phyloP scores from a whole-genome alignment of 2,888 invertebrate genomes.

The Timandra comae region DNA sequence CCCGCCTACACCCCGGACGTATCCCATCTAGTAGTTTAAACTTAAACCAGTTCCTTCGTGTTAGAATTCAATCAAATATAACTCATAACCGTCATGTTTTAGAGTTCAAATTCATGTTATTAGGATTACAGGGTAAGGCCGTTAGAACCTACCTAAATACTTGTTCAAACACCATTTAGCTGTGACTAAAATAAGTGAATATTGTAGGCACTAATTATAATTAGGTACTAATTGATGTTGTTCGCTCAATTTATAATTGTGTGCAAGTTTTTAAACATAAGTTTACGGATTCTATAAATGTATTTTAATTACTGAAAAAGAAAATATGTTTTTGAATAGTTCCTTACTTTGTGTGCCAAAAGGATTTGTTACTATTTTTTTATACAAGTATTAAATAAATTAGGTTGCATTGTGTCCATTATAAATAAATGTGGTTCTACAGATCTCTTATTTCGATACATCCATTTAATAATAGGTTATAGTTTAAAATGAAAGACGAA shows the following conservation, averaged over 20 bases:
- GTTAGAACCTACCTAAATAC: conserved; percentile 13
- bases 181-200: conserved; percentile 28
- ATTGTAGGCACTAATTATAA: conserved; percentile 16
- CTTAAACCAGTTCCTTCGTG: conserved; percentile 13
- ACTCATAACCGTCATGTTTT: no score
- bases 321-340: no score
- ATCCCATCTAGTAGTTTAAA: conserved; percentile 85
- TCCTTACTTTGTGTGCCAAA: no score
- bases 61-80: no score
- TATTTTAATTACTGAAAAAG: no score
- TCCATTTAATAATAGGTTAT: conserved; percentile 3
- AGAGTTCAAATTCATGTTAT: conserved; percentile 8
- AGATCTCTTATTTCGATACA: no score
- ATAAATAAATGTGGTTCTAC: no score
- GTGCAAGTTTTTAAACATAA: no score
- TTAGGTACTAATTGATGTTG: conserved; percentile 14
- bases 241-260: conserved; percentile 17
- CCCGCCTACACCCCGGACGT: conserved; percentile 88
- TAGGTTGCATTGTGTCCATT: no score
- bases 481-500: conserved; percentile 46
- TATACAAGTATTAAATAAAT: no score
- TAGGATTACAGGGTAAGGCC: conserved; percentile 28
- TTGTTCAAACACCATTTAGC: conserved; percentile 27
- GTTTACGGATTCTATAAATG: no score
- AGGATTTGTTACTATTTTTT: no score